A percentile compares a stretch with the other conserved stretches of the same genome.
Conservation (phyloP, 2,888 invertebrate genomes). For the Ophion ventricosus region DNA sequence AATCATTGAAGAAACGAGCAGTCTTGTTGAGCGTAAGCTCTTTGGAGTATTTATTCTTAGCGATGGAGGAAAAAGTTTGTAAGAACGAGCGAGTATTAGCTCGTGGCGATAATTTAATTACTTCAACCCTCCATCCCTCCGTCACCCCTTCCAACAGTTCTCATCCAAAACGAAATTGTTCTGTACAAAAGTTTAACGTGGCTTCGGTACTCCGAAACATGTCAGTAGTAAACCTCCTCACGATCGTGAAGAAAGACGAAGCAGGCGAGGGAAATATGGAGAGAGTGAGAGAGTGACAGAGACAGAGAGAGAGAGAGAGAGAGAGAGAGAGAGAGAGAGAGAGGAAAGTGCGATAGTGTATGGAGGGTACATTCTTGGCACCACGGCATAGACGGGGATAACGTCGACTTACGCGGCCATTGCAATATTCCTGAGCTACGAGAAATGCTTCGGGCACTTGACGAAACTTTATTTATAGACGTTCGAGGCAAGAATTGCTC, state of each 20-base stretch:
- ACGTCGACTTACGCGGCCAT: slow-evolving; percentile 42
- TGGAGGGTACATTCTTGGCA: slow-evolving; percentile 36
- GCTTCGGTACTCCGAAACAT: slow-evolving; percentile 48
- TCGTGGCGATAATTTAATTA: slow-evolving; percentile 65
- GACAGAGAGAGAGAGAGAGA: slow-evolving; percentile 7
- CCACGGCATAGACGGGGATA: slow-evolving; percentile 48
- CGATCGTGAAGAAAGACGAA: slow-evolving; percentile 2
- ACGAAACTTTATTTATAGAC: slow-evolving; percentile 65
- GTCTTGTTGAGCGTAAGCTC: slow-evolving; percentile 16
- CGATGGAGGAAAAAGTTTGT: slow-evolving; percentile 50
- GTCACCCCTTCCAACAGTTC: not conserved
- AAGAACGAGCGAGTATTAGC: slow-evolving; percentile 58
- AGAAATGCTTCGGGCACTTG: slow-evolving; percentile 63
- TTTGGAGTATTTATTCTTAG: not conserved
- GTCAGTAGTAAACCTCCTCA: slow-evolving; percentile 52
- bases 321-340: not conserved
- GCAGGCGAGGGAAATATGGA: slow-evolving; percentile 9
- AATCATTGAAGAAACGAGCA: slow-evolving; percentile 43
- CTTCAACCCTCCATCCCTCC: slow-evolving; percentile 26
- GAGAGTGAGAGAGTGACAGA: not conserved
- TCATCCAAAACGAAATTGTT: slow-evolving; percentile 57
- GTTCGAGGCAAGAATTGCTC: slow-evolving; percentile 58
- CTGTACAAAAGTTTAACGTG: slow-evolving; percentile 61
- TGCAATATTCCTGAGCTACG: slow-evolving; percentile 60
- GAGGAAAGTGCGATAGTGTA: not conserved